phyloP scores from a whole-genome alignment of 2,113 vertebrate species.

The Amazona guildingii region DNA sequence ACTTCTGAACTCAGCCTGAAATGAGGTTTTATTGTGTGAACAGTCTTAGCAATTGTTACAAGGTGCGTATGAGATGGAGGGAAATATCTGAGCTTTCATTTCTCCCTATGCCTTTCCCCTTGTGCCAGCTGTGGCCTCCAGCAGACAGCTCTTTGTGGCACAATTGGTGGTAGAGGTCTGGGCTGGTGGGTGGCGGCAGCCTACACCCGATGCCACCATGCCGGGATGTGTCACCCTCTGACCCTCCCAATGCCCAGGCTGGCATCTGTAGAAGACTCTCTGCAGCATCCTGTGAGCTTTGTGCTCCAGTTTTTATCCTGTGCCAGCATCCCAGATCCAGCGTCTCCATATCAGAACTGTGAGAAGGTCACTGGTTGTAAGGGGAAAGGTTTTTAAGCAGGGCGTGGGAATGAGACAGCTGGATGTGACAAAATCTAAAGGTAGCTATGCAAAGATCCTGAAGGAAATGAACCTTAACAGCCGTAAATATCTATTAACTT shows the following conservation, averaged over 20 bases:
- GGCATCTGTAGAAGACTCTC: neutral
- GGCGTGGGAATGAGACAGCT: neutral
- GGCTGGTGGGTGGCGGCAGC: neutral
- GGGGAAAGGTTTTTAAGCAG: neutral
- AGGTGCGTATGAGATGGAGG: neutral
- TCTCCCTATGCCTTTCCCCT: neutral
- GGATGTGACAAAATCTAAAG: neutral
- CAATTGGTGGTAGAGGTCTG: neutral
- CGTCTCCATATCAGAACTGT: accelerated
- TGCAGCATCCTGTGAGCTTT: neutral
- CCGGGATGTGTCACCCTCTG: neutral
- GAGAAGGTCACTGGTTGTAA: neutral
- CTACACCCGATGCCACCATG: neutral
- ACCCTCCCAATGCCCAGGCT: neutral
- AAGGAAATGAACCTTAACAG: neutral
- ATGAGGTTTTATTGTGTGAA: neutral
- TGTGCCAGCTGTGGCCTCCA: neutral
- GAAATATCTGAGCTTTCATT: neutral
- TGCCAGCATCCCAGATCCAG: neutral
- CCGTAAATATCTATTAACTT: neutral
- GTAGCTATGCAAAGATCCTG: neutral
- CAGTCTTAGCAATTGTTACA: neutral
- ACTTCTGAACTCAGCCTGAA: neutral
- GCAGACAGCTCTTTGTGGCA: neutral
- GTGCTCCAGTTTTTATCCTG: neutral